A percentile compares a stretch with the other conserved stretches of the same genome.
Conservation (phyloP, 2,888 invertebrate genomes). For the Mactromeris polynyma region DNA sequence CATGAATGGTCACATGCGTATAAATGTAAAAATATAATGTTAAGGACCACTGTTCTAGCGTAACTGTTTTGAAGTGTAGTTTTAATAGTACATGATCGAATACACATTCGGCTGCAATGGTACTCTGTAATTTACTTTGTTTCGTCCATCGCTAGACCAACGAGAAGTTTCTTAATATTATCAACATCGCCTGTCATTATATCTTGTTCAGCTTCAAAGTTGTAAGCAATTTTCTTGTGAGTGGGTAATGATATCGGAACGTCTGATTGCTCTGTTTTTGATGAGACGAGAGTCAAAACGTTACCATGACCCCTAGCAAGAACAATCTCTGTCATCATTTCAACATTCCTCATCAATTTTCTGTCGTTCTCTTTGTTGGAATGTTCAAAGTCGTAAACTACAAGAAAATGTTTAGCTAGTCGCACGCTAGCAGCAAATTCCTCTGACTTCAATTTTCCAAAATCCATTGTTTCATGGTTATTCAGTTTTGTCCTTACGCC, state of each 20-base stretch:
- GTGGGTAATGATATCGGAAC: neutral
- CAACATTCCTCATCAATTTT: neutral
- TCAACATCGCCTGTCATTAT: neutral
- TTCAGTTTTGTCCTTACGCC: constrained; percentile 40
- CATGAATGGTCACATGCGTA: too few relatives aligned
- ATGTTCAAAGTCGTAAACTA: constrained; percentile 5
- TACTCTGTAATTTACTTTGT: too few relatives aligned
- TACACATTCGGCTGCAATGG: too few relatives aligned
- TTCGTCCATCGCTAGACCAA: neutral
- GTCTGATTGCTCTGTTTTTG: neutral
- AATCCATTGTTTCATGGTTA: neutral
- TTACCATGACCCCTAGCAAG: constrained; percentile 18
- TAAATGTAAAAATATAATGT: too few relatives aligned
- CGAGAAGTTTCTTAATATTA: neutral
- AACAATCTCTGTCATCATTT: constrained; percentile 13
- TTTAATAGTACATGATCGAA: too few relatives aligned
- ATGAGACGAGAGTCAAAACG: neutral
- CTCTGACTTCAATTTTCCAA: neutral
- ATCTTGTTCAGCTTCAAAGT: neutral
- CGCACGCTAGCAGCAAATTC: constrained; percentile 1
- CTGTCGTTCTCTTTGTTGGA: neutral
- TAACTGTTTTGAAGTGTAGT: too few relatives aligned
- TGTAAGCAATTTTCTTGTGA: neutral
- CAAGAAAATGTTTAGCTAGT: constrained; percentile 36
- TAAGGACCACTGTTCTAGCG: too few relatives aligned